A percentile compares a stretch with the other conserved stretches of the same genome.
Conservation (phyloP, 2,797 vertebrate genomes). For the Zalophus californianus region DNA sequence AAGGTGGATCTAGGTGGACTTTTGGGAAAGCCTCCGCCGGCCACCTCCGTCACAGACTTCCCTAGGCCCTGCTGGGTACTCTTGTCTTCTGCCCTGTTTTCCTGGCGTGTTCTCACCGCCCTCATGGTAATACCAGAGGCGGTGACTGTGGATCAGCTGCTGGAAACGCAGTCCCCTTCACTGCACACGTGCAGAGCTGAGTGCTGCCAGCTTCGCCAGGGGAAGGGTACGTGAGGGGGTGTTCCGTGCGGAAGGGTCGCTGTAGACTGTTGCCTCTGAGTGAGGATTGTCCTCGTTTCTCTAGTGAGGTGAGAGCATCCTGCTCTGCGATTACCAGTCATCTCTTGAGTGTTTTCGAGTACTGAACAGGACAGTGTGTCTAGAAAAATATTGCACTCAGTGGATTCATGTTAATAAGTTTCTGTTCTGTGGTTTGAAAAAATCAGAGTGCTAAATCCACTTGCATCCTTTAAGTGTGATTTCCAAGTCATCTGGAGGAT, state of each 20-base stretch:
- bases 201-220: too few relatives aligned
- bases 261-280: background rate
- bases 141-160: background rate
- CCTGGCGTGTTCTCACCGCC: too few relatives aligned
- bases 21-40: background rate
- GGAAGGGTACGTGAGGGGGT: background rate
- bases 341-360: background rate
- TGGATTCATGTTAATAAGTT: background rate
- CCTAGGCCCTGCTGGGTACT: background rate
- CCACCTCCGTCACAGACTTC: rapidly evolving
- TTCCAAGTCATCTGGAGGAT: background rate
- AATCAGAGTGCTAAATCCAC: background rate
- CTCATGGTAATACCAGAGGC: background rate
- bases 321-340: background rate
- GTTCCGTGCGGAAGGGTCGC: background rate
- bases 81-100: too few relatives aligned
- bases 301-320: background rate
- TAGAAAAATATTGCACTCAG: background rate
- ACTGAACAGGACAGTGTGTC: background rate
- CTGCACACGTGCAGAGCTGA: background rate
- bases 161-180: background rate
- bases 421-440: background rate
- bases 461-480: background rate
- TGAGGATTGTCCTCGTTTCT: background rate
- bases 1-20: too few relatives aligned